A percentile compares a stretch with the other conserved stretches of the same genome.
Conservation (phyloP, 2,797 vertebrate genomes). For the Labeo calbasu region DNA sequence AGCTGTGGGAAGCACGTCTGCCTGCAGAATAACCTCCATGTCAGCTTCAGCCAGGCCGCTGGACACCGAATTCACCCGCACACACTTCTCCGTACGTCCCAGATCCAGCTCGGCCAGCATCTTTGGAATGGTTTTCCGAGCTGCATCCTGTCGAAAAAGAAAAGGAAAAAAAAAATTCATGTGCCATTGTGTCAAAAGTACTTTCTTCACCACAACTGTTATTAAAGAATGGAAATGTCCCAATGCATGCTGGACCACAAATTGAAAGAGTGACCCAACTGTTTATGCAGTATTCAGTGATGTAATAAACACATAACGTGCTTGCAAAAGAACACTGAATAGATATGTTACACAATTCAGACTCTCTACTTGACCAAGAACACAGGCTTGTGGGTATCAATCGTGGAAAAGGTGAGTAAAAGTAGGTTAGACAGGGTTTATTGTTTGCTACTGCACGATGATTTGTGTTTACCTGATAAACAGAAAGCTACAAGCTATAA, state of each 20-base stretch:
- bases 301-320: slow-evolving; percentile 45
- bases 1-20: slow-evolving; percentile 86
- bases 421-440: slow-evolving; percentile 29
- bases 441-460: background rate
- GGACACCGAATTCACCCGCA: slow-evolving; percentile 93
- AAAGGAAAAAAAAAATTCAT: background rate
- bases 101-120: slow-evolving; percentile 86
- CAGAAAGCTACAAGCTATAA: slow-evolving; percentile 25
- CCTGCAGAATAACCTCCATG: slow-evolving; percentile 85
- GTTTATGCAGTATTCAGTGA: slow-evolving; percentile 36
- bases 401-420: background rate
- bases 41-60: slow-evolving; percentile 90
- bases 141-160: slow-evolving; percentile 79
- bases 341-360: slow-evolving; percentile 50
- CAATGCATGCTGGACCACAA: slow-evolving; percentile 12
- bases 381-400: slow-evolving; percentile 25
- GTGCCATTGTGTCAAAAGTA: background rate
- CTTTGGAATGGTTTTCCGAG: slow-evolving; percentile 84
- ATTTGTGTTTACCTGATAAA: slow-evolving; percentile 12
- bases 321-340: slow-evolving; percentile 45
- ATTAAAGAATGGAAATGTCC: background rate
- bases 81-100: slow-evolving; percentile 90
- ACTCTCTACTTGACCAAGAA: slow-evolving; percentile 41
- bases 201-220: background rate
- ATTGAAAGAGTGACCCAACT: slow-evolving; percentile 35